Percentiles rank a stretch among this genome's conserved stretches.
Evolutionary conservation across 1,140 invertebrate genomes (phyloP).

Genomic region (Mycetomoellerius zeteki): DNA sequence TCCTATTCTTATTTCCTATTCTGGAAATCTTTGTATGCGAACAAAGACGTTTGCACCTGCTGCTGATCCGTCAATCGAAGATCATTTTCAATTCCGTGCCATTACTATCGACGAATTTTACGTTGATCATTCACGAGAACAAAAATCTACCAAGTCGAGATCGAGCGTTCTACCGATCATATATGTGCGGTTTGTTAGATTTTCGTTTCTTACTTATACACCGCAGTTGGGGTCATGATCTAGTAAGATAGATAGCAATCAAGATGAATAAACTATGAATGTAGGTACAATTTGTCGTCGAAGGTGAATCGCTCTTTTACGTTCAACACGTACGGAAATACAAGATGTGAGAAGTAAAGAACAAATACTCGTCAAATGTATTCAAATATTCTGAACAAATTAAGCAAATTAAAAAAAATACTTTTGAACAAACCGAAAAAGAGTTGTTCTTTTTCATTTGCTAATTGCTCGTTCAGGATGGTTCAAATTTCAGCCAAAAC

Average conservation of each 20-base stretch:
- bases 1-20: background rate
- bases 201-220: constrained; percentile 42
- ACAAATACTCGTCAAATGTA: background rate
- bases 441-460: no score
- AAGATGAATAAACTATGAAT: constrained; percentile 49
- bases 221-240: background rate
- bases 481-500: no score
- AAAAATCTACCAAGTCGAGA: background rate
- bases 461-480: no score
- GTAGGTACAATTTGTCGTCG: constrained; percentile 10
- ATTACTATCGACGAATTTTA: background rate
- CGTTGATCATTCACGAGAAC: constrained; percentile 8
- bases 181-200: constrained; percentile 42
- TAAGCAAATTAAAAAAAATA: background rate
- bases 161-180: background rate
- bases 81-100: constrained; percentile 27
- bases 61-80: constrained; percentile 15
- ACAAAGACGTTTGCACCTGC: constrained; percentile 15
- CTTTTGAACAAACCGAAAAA: no score
- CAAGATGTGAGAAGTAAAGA: background rate
- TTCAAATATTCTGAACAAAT: background rate
- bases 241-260: constrained; percentile 37
- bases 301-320: background rate
- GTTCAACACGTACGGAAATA: background rate
- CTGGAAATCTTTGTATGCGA: constrained; percentile 16